A percentile compares a stretch with the other conserved stretches of the same genome.
Evolutionary conservation across 2,888 invertebrate species (phyloP).

Genomic region (Graphium colonna): DNA sequence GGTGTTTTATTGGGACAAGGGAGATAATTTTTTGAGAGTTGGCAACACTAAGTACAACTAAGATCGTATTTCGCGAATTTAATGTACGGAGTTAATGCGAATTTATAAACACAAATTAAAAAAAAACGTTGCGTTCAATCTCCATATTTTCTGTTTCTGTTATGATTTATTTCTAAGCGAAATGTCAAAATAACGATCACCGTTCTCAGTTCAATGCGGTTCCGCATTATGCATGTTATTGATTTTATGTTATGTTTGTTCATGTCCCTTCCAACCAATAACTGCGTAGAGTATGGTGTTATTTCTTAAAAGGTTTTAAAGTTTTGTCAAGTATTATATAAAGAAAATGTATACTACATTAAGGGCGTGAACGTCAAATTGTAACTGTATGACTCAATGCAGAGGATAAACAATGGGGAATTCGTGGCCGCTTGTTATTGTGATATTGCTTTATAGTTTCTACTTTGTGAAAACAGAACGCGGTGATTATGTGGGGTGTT

Average conservation of each 20-base stretch:
- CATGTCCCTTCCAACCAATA: neutral
- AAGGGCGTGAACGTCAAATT: conserved; percentile 26
- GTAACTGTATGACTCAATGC: conserved; percentile 39
- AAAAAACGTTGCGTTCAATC: no score
- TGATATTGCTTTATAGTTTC: conserved; percentile 28
- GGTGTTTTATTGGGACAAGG: no score
- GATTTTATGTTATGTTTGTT: conserved; percentile 8
- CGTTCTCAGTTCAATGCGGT: conserved; percentile 9
- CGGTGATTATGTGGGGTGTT: conserved; percentile 70
- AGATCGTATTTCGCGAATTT: no score
- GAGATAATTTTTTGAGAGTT: no score
- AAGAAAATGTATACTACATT: conserved; percentile 2
- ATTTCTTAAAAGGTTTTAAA: neutral
- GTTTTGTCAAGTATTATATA: neutral
- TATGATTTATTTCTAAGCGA: neutral
- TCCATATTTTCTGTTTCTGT: no score
- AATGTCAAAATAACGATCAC: conserved; percentile 13
- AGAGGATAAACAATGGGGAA: conserved; percentile 55
- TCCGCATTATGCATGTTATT: conserved; percentile 19
- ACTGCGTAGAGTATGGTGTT: neutral
- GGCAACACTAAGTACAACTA: no score
- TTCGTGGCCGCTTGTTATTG: conserved; percentile 35
- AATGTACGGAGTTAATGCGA: no score
- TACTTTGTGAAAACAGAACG: conserved; percentile 45
- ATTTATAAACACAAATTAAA: no score